Evolutionary conservation across 1,140 invertebrate species (phyloP).

Genomic region (Leguminivora glycinivorella): DNA sequence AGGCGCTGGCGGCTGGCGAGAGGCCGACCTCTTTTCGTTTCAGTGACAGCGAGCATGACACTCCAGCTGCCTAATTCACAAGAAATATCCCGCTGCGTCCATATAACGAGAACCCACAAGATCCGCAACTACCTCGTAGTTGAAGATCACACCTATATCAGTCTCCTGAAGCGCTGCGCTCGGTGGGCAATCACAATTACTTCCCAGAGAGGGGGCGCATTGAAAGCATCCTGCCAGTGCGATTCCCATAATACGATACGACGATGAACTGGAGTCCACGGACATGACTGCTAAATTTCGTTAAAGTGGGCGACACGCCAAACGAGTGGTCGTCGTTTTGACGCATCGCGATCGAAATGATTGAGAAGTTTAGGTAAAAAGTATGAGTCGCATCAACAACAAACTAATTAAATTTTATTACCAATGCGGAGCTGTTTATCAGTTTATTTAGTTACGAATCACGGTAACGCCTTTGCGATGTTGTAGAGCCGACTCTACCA

Average conservation of each 20-base stretch:
- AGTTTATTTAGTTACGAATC: too few relatives aligned
- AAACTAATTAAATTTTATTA: not conserved
- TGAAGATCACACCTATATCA: not conserved
- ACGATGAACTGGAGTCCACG: conserved; percentile 9
- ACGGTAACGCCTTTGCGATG: too few relatives aligned
- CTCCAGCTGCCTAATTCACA: conserved; percentile 37
- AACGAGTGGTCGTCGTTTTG: conserved; percentile 17
- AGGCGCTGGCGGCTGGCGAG: conserved; percentile 47
- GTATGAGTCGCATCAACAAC: not conserved
- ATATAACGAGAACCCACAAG: not conserved
- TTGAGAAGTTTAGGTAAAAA: not conserved
- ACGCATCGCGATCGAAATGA: not conserved
- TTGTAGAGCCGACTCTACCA: too few relatives aligned
- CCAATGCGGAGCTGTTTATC: too few relatives aligned
- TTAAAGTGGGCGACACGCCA: conserved; percentile 21
- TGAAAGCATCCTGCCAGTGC: conserved; percentile 39
- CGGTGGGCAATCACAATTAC: not conserved
- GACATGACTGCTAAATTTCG: not conserved
- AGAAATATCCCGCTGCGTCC: not conserved
- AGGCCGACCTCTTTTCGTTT: conserved; percentile 72
- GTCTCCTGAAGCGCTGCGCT: not conserved
- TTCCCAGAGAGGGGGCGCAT: conserved; percentile 40
- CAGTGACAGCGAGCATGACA: conserved; percentile 54
- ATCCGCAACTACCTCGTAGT: not conserved
- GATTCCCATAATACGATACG: conserved; percentile 23